A percentile compares a stretch with the other conserved stretches of the same genome.
phyloP scores from a whole-genome alignment of 2,797 vertebrate genomes.

The Leontocebus nigricollis region DNA sequence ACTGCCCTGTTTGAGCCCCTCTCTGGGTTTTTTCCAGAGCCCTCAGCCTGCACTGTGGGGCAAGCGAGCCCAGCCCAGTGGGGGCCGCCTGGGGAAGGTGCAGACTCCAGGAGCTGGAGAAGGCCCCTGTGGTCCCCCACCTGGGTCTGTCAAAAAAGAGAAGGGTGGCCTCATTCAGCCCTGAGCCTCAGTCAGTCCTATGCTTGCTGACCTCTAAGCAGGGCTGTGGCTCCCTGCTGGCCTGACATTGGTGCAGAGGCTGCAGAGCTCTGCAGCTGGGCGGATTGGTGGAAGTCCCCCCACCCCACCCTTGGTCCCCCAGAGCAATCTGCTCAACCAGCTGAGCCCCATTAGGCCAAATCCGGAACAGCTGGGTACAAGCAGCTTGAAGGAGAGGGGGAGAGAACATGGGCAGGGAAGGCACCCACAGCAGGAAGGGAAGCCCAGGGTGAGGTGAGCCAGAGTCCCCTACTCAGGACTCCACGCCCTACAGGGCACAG shows the following conservation, averaged over 20 bases:
- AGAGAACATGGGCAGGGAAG: background rate
- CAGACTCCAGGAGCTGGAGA: too few relatives aligned
- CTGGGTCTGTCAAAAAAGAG: too few relatives aligned
- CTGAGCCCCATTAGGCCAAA: conserved; percentile 40
- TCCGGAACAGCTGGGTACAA: background rate
- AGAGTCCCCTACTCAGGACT: background rate
- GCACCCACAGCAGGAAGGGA: background rate
- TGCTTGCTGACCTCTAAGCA: background rate
- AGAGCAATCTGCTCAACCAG: conserved; percentile 30
- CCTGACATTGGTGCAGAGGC: background rate
- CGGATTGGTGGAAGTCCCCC: background rate
- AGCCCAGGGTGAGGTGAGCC: background rate
- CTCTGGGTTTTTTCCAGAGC: too few relatives aligned
- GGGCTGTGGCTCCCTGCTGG: background rate
- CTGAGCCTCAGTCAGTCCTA: too few relatives aligned
- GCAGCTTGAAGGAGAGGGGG: rapidly evolving
- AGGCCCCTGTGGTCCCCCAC: too few relatives aligned
- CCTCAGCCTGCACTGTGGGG: too few relatives aligned
- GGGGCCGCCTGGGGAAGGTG: too few relatives aligned
- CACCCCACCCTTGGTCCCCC: background rate
- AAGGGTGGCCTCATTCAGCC: too few relatives aligned
- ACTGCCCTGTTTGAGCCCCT: too few relatives aligned
- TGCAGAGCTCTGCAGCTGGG: background rate
- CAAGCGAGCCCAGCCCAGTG: too few relatives aligned
- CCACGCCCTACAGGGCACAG: background rate